These are phyloP conservation scores for Parazoanthus atlanticus DNA, from an alignment of 92 coral and sea anemone genomes.

Conservation along the genomic window DNA sequence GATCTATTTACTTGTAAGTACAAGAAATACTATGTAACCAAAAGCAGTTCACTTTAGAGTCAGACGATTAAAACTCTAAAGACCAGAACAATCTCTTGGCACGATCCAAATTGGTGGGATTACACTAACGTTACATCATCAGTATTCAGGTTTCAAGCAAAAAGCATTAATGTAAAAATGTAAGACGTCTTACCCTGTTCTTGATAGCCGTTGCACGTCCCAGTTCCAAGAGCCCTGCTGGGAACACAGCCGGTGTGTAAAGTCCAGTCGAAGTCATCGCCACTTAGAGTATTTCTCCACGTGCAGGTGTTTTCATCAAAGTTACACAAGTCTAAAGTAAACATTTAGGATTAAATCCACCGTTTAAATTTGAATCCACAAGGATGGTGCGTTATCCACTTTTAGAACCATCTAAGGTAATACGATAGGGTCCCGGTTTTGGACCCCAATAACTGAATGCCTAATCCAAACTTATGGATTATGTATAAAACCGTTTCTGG, in stretches of 20 bases:
- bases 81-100: no score
- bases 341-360: background rate
- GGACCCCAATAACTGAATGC: no score
- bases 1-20: no score
- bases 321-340: background rate
- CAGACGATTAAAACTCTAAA: background rate
- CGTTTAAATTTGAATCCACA: no score
- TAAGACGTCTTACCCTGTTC: background rate
- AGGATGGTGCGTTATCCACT: no score
- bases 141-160: background rate
- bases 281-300: background rate
- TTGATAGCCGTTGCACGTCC: constrained; percentile 8
- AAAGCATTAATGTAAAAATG: background rate
- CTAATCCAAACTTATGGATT: no score
- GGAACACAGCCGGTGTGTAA: constrained; percentile 26
- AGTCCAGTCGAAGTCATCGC: constrained; percentile 20
- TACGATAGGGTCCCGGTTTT: no score
- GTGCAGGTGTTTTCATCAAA: constrained; percentile 27
- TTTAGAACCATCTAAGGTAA: no score
- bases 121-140: no score
- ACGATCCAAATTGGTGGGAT: no score
- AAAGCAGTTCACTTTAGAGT: background rate
- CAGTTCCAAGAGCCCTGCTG: constrained; percentile 8
- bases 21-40: no score
- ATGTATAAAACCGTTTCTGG: no score